Evolutionary conservation across 2,113 vertebrate genomes (phyloP), one percentile per base, ranked within the genome.

Genomic region (Beaufortia kweichowensis): DNA sequence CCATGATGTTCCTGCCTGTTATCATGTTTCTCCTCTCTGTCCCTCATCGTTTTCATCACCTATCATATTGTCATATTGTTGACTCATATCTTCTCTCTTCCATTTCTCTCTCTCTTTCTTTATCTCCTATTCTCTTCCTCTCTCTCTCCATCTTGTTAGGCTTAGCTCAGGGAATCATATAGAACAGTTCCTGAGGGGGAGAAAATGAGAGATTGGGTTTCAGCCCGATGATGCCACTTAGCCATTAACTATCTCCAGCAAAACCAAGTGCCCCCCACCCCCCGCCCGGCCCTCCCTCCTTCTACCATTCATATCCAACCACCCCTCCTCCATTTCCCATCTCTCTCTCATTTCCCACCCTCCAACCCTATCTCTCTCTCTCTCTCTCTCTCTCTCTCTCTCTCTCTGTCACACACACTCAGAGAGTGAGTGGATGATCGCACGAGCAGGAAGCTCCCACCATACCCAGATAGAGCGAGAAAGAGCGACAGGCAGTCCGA

Each of bases 401-500:
- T 64, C 65, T 78, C 62, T n/a, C n/a, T n/a, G n/a, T 76, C 74
- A 77, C 56, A 77, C 64, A 77, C 66, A 72, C 69, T 53, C 48
- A 67, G 70, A 80, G 82, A 75, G 73, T 81, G 80, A 85, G 85
- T 79, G 83, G 79, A 84, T 84, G 79, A 84, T 83, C 24, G 76
- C 59, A 79, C 59, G 70, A 75, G 59, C 83, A 83, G 83, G 77
- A 81, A 80, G 62, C 33, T 61, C 75, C 85, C 75, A 86, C 59
- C 73, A 73, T 73, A 75, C 72, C 65, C 75, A 62, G 81, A 55
- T 72, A 64, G 80, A 59, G 70, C 78, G 72, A 72, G 72, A 82
- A 56, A 35, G 75, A 70, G 88, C 89, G 90, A 89, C 88, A 84
- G 92, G 87, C 90, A 87, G 85, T 86, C 91, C 84, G 86, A 87